Evolutionary conservation across 2,888 invertebrate species (phyloP).

Genomic region (Cosmia pyralina): DNA sequence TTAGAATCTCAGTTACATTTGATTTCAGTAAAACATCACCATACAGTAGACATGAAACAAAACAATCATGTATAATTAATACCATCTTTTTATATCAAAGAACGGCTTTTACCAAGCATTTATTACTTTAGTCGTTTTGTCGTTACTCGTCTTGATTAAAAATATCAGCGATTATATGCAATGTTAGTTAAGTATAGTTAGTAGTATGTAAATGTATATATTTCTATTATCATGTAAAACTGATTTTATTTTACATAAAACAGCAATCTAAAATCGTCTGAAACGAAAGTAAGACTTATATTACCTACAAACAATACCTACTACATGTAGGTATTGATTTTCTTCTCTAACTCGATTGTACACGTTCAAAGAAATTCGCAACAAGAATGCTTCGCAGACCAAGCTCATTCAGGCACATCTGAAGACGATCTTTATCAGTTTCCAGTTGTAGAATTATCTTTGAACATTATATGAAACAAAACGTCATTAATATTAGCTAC

Average conservation of each 20-base stretch:
- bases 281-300: too few species aligned
- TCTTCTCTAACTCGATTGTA: background rate
- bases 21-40: slow-evolving; percentile 5
- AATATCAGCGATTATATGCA: slow-evolving; percentile 44
- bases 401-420: background rate
- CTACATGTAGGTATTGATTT: background rate
- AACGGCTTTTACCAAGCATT: slow-evolving; percentile 44
- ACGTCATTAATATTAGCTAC: slow-evolving; percentile 1
- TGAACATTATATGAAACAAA: background rate
- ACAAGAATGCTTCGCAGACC: background rate
- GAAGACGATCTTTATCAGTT: background rate
- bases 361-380: background rate
- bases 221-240: slow-evolving; percentile 6
- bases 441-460: background rate
- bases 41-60: background rate
- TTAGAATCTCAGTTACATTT: slow-evolving; percentile 10
- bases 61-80: background rate
- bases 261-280: background rate
- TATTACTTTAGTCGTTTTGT: slow-evolving; percentile 29
- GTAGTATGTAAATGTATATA: slow-evolving; percentile 50
- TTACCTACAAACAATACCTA: background rate
- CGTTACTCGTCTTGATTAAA: slow-evolving; percentile 19
- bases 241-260: background rate
- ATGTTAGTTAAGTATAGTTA: slow-evolving; percentile 51
- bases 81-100: background rate